phyloP scores from a whole-genome alignment of 2,888 invertebrate genomes.

The Napeogenes sylphis region DNA sequence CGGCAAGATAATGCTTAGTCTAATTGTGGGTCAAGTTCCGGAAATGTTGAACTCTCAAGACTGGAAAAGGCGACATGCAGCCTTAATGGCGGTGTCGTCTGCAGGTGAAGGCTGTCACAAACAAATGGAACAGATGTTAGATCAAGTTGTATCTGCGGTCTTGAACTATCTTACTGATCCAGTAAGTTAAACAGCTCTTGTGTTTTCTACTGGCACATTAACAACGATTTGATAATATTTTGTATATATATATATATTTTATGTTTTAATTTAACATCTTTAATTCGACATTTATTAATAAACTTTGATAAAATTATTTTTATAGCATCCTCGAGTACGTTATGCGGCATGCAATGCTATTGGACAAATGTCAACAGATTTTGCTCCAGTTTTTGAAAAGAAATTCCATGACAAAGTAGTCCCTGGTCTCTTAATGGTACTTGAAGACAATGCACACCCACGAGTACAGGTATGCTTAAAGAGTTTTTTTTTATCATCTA shows the following conservation, averaged over 20 bases:
- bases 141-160: constrained; percentile 94
- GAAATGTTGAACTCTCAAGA: constrained; percentile 89
- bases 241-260: neutral
- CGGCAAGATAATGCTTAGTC: constrained; percentile 91
- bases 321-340: constrained; percentile 91
- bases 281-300: neutral
- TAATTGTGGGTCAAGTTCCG: constrained; percentile 91
- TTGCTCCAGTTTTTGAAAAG: constrained; percentile 97
- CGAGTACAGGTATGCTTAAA: constrained; percentile 86
- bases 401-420: constrained; percentile 98
- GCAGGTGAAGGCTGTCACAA: constrained; percentile 99
- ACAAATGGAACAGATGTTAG: constrained; percentile 97
- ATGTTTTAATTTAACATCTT: no score
- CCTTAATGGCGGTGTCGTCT: constrained; percentile 98
- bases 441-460: constrained; percentile 94
- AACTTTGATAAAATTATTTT: neutral
- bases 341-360: constrained; percentile 99
- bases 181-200: constrained; percentile 68
- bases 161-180: constrained; percentile 90
- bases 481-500: no score
- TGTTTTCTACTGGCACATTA: neutral
- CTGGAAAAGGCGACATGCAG: constrained; percentile 96
- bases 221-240: neutral
- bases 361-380: constrained; percentile 99
- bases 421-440: constrained; percentile 90